A percentile compares a stretch with the other conserved stretches of the same genome.
These are phyloP conservation scores for Drosophila putrida DNA, from an alignment of 2,888 invertebrate genomes.

Conservation along the genomic window DNA sequence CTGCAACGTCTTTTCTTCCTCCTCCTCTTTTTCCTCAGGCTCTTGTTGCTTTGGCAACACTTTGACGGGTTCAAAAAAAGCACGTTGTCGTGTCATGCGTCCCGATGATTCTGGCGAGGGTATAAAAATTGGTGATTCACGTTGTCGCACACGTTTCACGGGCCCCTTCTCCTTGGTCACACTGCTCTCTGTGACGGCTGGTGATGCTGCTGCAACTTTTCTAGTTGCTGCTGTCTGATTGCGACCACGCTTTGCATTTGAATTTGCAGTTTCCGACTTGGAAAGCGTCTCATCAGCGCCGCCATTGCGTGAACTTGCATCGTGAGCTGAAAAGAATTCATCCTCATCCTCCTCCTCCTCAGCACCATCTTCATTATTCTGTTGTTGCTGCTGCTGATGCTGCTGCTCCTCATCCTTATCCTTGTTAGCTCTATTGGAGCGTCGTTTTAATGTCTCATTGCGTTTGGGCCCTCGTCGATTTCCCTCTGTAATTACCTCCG, in stretches of 20 bases:
- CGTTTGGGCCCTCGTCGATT: constrained; percentile 84
- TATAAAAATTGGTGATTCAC: constrained; percentile 84
- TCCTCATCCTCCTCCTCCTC: constrained; percentile 71
- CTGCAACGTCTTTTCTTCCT: neutral
- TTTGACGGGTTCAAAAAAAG: constrained; percentile 85
- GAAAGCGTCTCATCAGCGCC: constrained; percentile 48
- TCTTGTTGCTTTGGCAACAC: constrained; percentile 65
- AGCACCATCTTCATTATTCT: constrained; percentile 29
- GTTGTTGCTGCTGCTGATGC: constrained; percentile 3
- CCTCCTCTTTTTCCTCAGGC: constrained; percentile 6
- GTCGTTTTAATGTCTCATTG: constrained; percentile 72
- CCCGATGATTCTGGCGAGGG: constrained; percentile 84
- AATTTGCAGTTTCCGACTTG: constrained; percentile 50
- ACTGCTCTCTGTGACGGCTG: constrained; percentile 39
- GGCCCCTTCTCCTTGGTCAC: constrained; percentile 54
- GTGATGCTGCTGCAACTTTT: constrained; percentile 37
- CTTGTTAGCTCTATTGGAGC: constrained; percentile 80
- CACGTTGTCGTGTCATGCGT: constrained; percentile 84
- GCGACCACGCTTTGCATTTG: constrained; percentile 67
- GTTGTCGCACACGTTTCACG: constrained; percentile 82
- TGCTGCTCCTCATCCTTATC: constrained; percentile 49
- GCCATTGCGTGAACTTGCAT: constrained; percentile 70
- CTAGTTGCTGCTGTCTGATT: constrained; percentile 29
- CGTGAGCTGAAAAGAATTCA: constrained; percentile 74
- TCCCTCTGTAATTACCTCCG: constrained; percentile 85